Evolutionary conservation across 92 coral and sea anemone species (phyloP).

Genomic region (Porites rus): DNA sequence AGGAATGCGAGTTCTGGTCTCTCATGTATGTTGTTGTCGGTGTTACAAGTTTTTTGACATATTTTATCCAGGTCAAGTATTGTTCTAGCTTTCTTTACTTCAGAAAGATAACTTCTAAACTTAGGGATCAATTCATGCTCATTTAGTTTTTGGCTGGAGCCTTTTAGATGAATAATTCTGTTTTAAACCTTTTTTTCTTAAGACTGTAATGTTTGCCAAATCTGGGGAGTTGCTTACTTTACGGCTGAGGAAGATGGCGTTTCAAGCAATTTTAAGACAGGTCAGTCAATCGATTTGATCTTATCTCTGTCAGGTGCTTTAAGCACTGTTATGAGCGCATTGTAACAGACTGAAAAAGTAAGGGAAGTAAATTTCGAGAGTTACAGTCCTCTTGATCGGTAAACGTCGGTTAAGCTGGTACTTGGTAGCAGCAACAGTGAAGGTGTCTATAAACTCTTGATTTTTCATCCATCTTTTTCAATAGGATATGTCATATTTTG

Average conservation of each 20-base stretch:
- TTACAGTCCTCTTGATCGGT: too few relatives aligned
- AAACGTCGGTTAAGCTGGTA: too few relatives aligned
- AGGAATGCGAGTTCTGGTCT: constrained; percentile 21
- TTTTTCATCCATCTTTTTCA: not conserved
- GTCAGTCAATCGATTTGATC: constrained; percentile 29
- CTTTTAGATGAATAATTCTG: not conserved
- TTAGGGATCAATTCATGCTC: too few relatives aligned
- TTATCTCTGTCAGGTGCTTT: not conserved
- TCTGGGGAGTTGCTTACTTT: constrained; percentile 90
- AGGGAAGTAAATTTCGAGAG: too few relatives aligned
- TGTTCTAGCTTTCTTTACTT: not conserved
- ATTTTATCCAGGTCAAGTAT: not conserved
- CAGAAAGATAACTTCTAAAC: too few relatives aligned
- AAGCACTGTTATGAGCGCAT: not conserved
- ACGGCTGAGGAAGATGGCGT: constrained; percentile 80
- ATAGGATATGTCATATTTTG: constrained; percentile 91
- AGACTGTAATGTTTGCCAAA: constrained; percentile 78
- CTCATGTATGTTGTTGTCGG: constrained; percentile 17
- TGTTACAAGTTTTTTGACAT: not conserved
- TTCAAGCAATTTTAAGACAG: constrained; percentile 81
- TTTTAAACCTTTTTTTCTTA: not conserved
- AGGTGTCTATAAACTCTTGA: not conserved
- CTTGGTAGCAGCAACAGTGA: too few relatives aligned
- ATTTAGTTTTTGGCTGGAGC: too few relatives aligned
- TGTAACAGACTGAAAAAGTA: not conserved